Base-by-base conservation (phyloP, 2,888 invertebrate genomes). In the Leptopilina myrica region DNA sequence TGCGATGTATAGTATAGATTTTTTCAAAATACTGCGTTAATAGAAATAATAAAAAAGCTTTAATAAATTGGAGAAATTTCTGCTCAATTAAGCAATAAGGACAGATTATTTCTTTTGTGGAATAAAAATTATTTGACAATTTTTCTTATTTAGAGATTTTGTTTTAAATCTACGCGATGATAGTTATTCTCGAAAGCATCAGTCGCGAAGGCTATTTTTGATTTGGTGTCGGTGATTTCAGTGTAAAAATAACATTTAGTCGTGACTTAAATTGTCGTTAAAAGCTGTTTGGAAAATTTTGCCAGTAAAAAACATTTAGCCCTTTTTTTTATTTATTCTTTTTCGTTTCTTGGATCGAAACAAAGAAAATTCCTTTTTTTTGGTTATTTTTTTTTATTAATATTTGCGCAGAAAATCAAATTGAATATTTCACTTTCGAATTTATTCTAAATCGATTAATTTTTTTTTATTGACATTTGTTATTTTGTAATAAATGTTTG, bases 61-160 rank as follows among this genome's bases (percentile, higher is more conserved):
- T 73, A 33, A 73, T 73, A 33, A 40, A 33, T 73, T 73, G 15
- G 26, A 33, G 33, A 56, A 73, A 56, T 59, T n/a, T 73, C 33
- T 73, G 73, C 73, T 73, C 73, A 73, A 73, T 56, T 73, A 73
- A 26, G 33, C 56, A 73, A 56, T 73, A 73, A 73, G 73, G 56
- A 56, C 73, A 49, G 49, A 49, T 11, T 49, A 11, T 49, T 1
- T 49, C 12, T 67, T 67, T 66, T 46, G 56, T 56, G 43, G 8
- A 43, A 43, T 7, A 8, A 43, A 26, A 33, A 53, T 33, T 43
- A 9, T 46, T 69, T 9, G 49, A 49, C 49, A 69, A n/a, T 73
- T 53, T 26, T n/a, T 33, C 33, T 33, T 33, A 33, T 33, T 56
- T 33, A n/a, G 56, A 73, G 33, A 33, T 33, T 73, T 73, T 73